Base-by-base conservation (phyloP, 2,797 vertebrate genomes). In the Myotis pilosus region DNA sequence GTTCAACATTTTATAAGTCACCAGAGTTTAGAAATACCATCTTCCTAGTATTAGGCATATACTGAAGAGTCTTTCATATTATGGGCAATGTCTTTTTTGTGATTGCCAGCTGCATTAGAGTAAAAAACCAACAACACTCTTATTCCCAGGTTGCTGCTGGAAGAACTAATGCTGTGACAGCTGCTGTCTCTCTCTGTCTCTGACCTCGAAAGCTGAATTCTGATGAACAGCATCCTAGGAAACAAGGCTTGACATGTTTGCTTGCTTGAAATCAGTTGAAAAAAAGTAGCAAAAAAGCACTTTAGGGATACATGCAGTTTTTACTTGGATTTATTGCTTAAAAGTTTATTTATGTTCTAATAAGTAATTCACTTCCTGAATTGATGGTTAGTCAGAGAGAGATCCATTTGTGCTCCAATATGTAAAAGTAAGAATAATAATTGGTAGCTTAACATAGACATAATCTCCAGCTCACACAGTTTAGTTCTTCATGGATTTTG, bases 351-450 rank as follows among this genome's bases (percentile, higher is more conserved):
- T 94, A 90, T 90, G 96, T 92, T 91, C 87, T 95, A 91, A 95
- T 96, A 97, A 95, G 94, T 95, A 96, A 93, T 97, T 95, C 49
- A 84, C 82, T 96, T 95, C 47, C 79, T 79, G 38, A 95, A 84
- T 81, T 94, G 23, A 17, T 53, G 95, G 94, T 93, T 71, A 80
- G 75, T 44, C 86, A 36, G 36, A 36, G 51, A 92, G 44, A 83
- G 71, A 86, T 55, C 72, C 60, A 94, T 89, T 93, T 94, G 20
- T 87, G 55, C 94, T 97, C 95, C 75, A 84, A 94, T 83, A 89
- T 47, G 51, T 95, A 91, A 69, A 84, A 96, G 72, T 57, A 89
- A 68, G 89, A 84, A 49, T 83, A 76, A 81, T 95, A 95, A 94
- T 3, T 91, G 87, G 96, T 57, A 78, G 71, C 75, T 96, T 94